A percentile compares a stretch with the other conserved stretches of the same genome.
These are phyloP conservation scores for Numenius phaeopus DNA, from an alignment of 2,797 vertebrate species.

Conservation along the genomic window DNA sequence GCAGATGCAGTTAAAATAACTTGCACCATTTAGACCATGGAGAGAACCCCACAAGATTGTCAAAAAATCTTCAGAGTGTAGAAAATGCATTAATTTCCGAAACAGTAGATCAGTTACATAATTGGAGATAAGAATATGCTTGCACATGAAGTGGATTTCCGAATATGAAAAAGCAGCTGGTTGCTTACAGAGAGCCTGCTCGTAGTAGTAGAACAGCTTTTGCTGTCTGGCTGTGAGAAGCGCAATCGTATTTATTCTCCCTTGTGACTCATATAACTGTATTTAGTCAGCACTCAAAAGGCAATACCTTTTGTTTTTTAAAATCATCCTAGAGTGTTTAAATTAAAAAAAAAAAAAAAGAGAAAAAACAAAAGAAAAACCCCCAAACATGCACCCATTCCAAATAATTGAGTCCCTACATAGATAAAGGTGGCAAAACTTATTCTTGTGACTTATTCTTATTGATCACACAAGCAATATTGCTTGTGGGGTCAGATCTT, in stretches of 20 bases:
- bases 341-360: background rate
- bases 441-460: background rate
- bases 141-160: background rate
- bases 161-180: constrained; percentile 2
- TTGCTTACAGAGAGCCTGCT: constrained; percentile 14
- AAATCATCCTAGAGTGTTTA: background rate
- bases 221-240: constrained; percentile 14
- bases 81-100: background rate
- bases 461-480: fast-evolving
- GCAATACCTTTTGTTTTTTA: constrained; percentile 45
- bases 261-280: constrained; percentile 38
- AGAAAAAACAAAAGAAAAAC: background rate
- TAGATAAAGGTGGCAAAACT: fast-evolving
- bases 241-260: background rate
- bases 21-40: background rate
- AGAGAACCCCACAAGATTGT: background rate
- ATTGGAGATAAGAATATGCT: background rate
- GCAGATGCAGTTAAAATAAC: background rate
- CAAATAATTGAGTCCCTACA: fast-evolving
- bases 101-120: constrained; percentile 17
- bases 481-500: background rate
- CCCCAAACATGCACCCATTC: fast-evolving
- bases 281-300: constrained; percentile 12
- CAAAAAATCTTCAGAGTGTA: background rate
- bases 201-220: constrained; percentile 22